A percentile compares a stretch with the other conserved stretches of the same genome.
These are phyloP conservation scores for Podotricha telesiphe DNA, from an alignment of 2,888 invertebrate genomes.

Conservation along the genomic window DNA sequence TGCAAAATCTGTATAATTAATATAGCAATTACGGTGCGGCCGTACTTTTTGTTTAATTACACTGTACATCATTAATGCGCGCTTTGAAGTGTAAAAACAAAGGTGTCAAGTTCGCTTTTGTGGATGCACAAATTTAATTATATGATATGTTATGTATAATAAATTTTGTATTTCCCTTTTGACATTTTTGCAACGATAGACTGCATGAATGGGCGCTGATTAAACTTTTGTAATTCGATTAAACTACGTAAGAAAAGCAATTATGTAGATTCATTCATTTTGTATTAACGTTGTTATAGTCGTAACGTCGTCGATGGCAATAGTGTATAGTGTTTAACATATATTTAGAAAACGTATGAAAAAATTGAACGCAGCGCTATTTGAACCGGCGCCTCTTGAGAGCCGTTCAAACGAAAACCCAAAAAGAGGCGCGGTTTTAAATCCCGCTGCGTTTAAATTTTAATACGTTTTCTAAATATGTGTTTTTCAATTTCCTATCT, in stretches of 20 bases:
- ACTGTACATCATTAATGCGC: not conserved
- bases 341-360: too few species aligned
- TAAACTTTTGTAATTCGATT: not conserved
- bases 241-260: not conserved
- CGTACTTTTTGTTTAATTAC: not conserved
- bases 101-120: constrained; percentile 3
- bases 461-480: too few species aligned
- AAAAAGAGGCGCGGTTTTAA: too few species aligned
- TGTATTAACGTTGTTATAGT: not conserved
- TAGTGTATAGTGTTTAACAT: too few species aligned
- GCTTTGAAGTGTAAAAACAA: constrained; percentile 8
- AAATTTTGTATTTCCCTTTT: not conserved
- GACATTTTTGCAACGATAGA: not conserved
- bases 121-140: not conserved
- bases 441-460: too few species aligned
- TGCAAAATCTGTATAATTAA: not conserved
- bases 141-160: not conserved
- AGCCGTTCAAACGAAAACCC: too few species aligned
- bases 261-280: too few species aligned
- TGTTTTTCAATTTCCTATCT: too few species aligned
- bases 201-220: not conserved
- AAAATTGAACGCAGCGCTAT: too few species aligned
- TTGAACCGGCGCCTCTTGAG: too few species aligned
- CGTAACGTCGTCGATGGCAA: too few species aligned
- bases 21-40: not conserved